Evolutionary conservation across 2,888 invertebrate genomes (phyloP), one percentile per base, ranked within the genome.

Genomic region (Apomyelois bistriatella): DNA sequence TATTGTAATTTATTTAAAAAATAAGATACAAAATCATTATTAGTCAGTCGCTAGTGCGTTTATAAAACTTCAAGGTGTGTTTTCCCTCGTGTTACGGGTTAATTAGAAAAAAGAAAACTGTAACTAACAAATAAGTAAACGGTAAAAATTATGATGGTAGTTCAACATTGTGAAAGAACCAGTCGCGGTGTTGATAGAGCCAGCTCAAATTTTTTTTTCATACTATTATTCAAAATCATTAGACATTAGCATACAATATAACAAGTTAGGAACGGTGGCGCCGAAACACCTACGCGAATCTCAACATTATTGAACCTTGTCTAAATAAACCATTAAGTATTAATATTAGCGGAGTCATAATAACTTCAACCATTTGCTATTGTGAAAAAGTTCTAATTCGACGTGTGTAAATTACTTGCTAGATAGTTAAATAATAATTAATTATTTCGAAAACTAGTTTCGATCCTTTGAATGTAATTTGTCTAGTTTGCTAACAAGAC

Each of bases 171-270:
- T 66, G 55, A 64, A 58, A 58, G 60, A 76, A 77, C 82, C 72
- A 68, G 82, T 80, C 70, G 68, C 76, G 75, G 70, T 66, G 56
- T 68, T 71, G 68, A 74, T 78, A 76, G 69, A 67, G 74, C 70
- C 75, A 63, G 74, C 76, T 74, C 72, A 70, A 79, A 75, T 78
- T 74, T 79, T 82, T 75, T 84, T 78, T 72, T 73, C 72, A 76
- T 83, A 80, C 83, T 81, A 81, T 79, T 80, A 82, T 87, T 85
- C 78, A 58, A 82, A 76, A 73, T 76, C 67, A 72, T 72, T 59
- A 62, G 58, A 67, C 72, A 83, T 84, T 83, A 79, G 80, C 89
- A 89, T 89, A 89, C 89, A 89, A 89, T 89, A 86, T 84, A 76
- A 79, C 74, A 67, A 62, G 68, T 70, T 68, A 60, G 64, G 70